A percentile compares a stretch with the other conserved stretches of the same genome.
Conservation (phyloP, 2,113 vertebrate genomes). For the Fukomys damarensis region DNA sequence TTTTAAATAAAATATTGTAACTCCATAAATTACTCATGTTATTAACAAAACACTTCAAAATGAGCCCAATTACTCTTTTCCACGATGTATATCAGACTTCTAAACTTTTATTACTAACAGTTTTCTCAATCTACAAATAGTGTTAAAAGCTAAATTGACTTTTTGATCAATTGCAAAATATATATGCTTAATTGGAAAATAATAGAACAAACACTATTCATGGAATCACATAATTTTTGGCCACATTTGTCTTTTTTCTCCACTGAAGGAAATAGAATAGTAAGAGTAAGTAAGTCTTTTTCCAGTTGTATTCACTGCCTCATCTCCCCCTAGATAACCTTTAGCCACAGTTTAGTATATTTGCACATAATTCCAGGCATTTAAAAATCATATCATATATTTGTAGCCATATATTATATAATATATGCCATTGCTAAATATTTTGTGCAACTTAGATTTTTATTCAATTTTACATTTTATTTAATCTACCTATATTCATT, state of each 20-base stretch:
- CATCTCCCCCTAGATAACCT: not conserved
- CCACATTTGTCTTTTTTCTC: not conserved
- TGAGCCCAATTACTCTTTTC: not conserved
- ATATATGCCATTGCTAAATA: not conserved
- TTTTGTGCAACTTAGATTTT: not conserved
- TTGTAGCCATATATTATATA: not conserved
- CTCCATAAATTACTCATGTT: not conserved
- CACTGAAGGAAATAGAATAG: not conserved
- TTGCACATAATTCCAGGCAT: not conserved
- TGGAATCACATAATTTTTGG: not conserved
- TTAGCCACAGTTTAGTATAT: not conserved
- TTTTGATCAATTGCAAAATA: constrained; percentile 1
- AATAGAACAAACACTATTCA: not conserved
- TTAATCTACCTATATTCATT: not conserved
- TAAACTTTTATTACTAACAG: not conserved
- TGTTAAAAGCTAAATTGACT: not conserved
- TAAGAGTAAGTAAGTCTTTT: constrained; percentile 26
- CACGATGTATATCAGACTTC: not conserved
- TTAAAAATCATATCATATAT: not conserved
- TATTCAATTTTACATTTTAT: constrained; percentile 15
- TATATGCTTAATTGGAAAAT: not conserved
- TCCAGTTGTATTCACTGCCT: not conserved
- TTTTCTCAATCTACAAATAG: constrained; percentile 1
- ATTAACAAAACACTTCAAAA: not conserved
- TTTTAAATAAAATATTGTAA: not conserved